Evolutionary conservation across 2,113 vertebrate genomes (phyloP).

Genomic region (Engraulis encrasicolus): DNA sequence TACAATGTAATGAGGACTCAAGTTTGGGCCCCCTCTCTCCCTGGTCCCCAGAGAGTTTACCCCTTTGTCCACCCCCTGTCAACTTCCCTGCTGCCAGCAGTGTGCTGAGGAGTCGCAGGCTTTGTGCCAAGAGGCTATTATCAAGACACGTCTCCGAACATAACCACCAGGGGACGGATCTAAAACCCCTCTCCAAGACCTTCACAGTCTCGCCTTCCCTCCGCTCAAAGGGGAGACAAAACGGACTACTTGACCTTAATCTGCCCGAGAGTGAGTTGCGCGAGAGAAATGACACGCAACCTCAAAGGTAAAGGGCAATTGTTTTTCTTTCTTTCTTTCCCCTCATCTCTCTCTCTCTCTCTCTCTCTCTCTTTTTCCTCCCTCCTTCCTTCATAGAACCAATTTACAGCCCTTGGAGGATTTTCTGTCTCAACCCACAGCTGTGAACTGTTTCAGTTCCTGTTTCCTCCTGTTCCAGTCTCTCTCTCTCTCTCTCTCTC

Average conservation of each 20-base stretch:
- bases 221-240: constrained; percentile 60
- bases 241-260: constrained; percentile 79
- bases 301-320: constrained; percentile 78
- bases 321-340: constrained; percentile 63
- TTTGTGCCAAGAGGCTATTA: constrained; percentile 69
- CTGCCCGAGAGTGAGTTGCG: constrained; percentile 71
- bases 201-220: constrained; percentile 68
- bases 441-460: constrained; percentile 65
- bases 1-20: too few relatives aligned
- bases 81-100: too few relatives aligned
- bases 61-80: too few relatives aligned
- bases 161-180: constrained; percentile 66
- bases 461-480: constrained; percentile 57
- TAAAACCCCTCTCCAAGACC: constrained; percentile 73
- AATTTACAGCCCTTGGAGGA: constrained; percentile 66
- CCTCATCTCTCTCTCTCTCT: constrained; percentile 19
- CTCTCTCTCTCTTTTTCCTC: constrained; percentile 18
- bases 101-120: constrained; percentile 64
- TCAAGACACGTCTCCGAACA: constrained; percentile 64
- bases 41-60: too few relatives aligned
- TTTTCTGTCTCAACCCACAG: constrained; percentile 44
- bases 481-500: constrained; percentile 58
- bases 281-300: constrained; percentile 78
- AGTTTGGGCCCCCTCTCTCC: too few relatives aligned
- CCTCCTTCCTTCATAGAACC: constrained; percentile 63